These are phyloP conservation scores for Drosophila equinoxialis DNA, from an alignment of 1,140 invertebrate genomes.

Conservation along the genomic window DNA sequence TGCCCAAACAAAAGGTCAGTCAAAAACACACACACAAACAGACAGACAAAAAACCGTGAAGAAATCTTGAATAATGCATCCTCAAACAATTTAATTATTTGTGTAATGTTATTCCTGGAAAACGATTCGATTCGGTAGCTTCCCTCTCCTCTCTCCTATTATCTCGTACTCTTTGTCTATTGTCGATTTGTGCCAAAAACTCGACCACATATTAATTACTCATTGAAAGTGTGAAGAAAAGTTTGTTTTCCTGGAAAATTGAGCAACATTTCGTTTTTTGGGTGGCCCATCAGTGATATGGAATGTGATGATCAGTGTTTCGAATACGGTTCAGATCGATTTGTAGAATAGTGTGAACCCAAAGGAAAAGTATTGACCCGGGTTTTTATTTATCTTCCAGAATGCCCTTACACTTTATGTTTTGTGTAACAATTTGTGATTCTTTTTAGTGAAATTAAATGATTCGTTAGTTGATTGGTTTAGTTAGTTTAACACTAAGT, in stretches of 20 bases:
- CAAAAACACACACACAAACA: slow-evolving; percentile 29
- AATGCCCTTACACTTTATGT: too few species aligned
- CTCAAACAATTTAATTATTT: slow-evolving; percentile 79
- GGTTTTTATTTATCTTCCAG: too few species aligned
- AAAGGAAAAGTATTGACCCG: too few species aligned
- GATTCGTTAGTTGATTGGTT: too few species aligned
- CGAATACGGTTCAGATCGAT: neutral
- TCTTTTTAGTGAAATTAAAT: too few species aligned
- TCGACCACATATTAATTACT: slow-evolving; percentile 59
- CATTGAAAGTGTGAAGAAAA: slow-evolving; percentile 29
- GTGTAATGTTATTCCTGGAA: slow-evolving; percentile 67
- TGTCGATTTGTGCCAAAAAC: slow-evolving; percentile 55
- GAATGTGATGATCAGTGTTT: too few species aligned
- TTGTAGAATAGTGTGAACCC: too few species aligned
- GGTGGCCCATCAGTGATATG: slow-evolving; percentile 30
- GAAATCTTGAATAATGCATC: slow-evolving; percentile 60
- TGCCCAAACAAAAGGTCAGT: slow-evolving; percentile 62
- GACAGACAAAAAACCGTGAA: slow-evolving; percentile 67
- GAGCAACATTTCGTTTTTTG: slow-evolving; percentile 13
- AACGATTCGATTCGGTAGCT: slow-evolving; percentile 59
- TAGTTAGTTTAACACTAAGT: too few species aligned
- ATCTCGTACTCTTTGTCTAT: neutral
- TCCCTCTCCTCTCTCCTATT: neutral
- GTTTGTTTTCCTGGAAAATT: slow-evolving; percentile 46
- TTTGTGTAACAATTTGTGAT: too few species aligned